Conservation (phyloP, 2,113 vertebrate genomes). For the Callionymus lyra region DNA sequence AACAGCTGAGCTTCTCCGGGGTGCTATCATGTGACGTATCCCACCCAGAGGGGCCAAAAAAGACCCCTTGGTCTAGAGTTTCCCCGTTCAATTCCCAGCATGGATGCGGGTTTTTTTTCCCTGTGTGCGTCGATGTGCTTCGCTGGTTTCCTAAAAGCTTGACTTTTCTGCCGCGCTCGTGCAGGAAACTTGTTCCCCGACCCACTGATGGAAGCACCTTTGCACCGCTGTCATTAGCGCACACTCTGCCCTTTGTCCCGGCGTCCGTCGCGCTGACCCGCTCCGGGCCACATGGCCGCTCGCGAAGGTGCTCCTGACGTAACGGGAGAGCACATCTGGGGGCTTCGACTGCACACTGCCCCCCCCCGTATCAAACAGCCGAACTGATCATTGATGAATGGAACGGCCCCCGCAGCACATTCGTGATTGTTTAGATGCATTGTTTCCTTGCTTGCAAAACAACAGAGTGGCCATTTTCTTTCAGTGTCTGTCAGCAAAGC, state of each 20-base stretch:
- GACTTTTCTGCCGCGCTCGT: too few relatives aligned
- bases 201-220: conserved; percentile 16
- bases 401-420: conserved; percentile 37
- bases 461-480: conserved; percentile 34
- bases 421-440: conserved; percentile 43
- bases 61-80: conserved; percentile 42
- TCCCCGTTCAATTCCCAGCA: conserved; percentile 31
- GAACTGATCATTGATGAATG: conserved; percentile 25
- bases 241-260: conserved; percentile 25
- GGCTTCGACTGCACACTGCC: conserved; percentile 11
- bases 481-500: conserved; percentile 52
- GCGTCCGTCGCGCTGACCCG: conserved; percentile 24
- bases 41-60: conserved; percentile 44
- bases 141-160: neutral
- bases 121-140: conserved; percentile 9
- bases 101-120: neutral
- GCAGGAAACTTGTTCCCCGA: conserved; percentile 5
- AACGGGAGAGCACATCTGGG: conserved; percentile 27
- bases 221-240: conserved; percentile 11
- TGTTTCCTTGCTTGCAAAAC: conserved; percentile 38
- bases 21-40: conserved; percentile 56
- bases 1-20: conserved; percentile 64
- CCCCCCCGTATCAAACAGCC: conserved; percentile 24
- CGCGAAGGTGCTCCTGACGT: conserved; percentile 14
- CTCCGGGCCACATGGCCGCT: conserved; percentile 3